Conservation (phyloP, 1,140 invertebrate species). For the Schlechtendalia chinensis region DNA sequence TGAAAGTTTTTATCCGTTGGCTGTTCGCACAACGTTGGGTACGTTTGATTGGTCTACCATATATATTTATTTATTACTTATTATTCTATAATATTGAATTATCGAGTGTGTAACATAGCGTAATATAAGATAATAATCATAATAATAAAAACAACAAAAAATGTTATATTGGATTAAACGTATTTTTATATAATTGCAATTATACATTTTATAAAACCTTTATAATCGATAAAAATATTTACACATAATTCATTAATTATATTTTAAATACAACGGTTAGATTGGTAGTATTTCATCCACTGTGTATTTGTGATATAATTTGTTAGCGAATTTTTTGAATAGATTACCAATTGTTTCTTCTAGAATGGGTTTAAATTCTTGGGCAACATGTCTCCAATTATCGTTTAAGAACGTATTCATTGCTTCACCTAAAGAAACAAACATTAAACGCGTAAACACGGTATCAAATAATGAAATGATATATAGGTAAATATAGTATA, state of each 20-base stretch:
- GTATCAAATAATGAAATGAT: too few species aligned
- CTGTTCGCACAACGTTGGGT: background rate
- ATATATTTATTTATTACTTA: background rate
- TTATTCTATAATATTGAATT: conserved; percentile 10
- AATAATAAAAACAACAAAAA: background rate
- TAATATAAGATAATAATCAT: background rate
- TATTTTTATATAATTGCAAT: conserved; percentile 21
- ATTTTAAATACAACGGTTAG: background rate
- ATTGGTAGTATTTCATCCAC: conserved; percentile 56
- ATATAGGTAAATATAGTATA: too few species aligned
- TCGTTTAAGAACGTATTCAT: conserved; percentile 64
- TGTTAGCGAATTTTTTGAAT: conserved; percentile 62
- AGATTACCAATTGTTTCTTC: conserved; percentile 58
- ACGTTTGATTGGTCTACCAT: conserved; percentile 17
- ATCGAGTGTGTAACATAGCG: background rate
- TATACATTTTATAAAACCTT: background rate
- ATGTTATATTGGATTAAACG: background rate
- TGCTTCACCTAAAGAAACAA: conserved; percentile 54
- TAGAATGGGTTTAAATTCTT: conserved; percentile 59
- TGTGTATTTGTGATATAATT: conserved; percentile 57
- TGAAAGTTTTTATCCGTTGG: conserved; percentile 39
- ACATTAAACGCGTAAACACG: background rate
- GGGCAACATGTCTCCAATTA: conserved; percentile 61
- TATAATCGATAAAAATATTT: conserved; percentile 4
- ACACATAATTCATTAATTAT: conserved; percentile 3